Evolutionary conservation across 2,113 vertebrate genomes (phyloP), one percentile per base, ranked within the genome.

Genomic region (Brachyhypopomus gauderio): DNA sequence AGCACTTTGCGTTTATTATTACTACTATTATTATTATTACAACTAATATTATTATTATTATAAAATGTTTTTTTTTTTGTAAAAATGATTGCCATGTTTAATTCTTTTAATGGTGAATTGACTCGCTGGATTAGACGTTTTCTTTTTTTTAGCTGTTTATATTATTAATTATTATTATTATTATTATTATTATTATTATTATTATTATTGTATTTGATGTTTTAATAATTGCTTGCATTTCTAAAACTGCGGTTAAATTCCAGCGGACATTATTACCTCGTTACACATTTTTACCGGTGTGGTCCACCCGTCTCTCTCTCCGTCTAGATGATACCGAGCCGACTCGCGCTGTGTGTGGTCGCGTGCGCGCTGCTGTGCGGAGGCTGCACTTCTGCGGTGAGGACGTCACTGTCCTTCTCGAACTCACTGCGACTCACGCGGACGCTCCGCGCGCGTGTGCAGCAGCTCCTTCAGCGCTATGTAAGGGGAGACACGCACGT

Each of bases 281-380:
- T 52, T 52, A 11, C 12, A 52, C 12, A 52, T 14, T 12, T 14
- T 12, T 12, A 3, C 9, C 9, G 9, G 9, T 8, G 9, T 52
- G 0, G 0, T 52, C 45, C 14, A 14, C 45, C 12, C 12, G 45
- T 8, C 41, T 45, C 41, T 52, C 45, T 52, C 25, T 30, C 23
- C 23, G 1, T 2, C 23, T 63, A 93, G 92, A 93, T 94, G 93
- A 66, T 80, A 62, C 20, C 76, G 72, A 86, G 83, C 69, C 82
- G 73, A 60, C 67, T 1, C 19, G 48, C 55, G 36, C 70, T 92
- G 55, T 25, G 88, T 77, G 34, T 89, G 16, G 75, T 90, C 5
- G 12, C 45, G 45, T 81, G 69, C 34, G 25, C 72, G 20, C n/a
- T 75, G 34, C 4, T 64, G 55, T 71, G 3, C 9, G 20, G 12